phyloP scores from a whole-genome alignment of 1,140 invertebrate genomes.

The Batillaria attramentaria region DNA sequence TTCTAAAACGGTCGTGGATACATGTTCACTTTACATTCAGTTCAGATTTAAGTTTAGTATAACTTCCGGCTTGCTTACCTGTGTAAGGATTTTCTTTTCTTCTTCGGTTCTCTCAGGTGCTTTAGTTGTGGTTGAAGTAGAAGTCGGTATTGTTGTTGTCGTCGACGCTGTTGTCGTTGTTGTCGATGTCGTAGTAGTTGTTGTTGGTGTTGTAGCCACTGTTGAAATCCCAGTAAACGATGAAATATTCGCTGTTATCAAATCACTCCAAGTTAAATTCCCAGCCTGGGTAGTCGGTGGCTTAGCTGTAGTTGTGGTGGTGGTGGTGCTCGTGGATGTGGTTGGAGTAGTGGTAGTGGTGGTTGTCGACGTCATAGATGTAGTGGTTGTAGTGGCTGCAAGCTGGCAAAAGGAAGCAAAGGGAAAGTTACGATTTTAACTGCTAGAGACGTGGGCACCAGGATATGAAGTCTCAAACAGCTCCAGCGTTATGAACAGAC shows the following conservation, averaged over 20 bases:
- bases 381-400: not conserved
- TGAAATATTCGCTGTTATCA: no score
- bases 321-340: not conserved
- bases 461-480: no score
- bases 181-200: not conserved
- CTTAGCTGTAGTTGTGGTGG: not conserved
- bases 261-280: no score
- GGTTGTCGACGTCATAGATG: not conserved
- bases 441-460: no score
- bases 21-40: not conserved
- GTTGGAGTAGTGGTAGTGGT: not conserved
- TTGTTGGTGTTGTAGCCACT: not conserved
- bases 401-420: no score
- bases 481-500: no score
- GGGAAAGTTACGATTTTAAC: no score
- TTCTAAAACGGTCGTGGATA: not conserved
- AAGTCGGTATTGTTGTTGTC: not conserved
- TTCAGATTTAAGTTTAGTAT: not conserved
- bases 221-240: no score
- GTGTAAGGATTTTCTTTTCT: constrained; percentile 17
- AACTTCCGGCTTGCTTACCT: not conserved
- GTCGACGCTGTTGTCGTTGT: not conserved
- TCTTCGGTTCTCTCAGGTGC: constrained; percentile 12
- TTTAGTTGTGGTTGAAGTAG: not conserved
- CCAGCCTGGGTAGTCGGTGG: no score